Evolutionary conservation across 2,797 vertebrate species (phyloP).

Genomic region (Pogonophryne albipinna): DNA sequence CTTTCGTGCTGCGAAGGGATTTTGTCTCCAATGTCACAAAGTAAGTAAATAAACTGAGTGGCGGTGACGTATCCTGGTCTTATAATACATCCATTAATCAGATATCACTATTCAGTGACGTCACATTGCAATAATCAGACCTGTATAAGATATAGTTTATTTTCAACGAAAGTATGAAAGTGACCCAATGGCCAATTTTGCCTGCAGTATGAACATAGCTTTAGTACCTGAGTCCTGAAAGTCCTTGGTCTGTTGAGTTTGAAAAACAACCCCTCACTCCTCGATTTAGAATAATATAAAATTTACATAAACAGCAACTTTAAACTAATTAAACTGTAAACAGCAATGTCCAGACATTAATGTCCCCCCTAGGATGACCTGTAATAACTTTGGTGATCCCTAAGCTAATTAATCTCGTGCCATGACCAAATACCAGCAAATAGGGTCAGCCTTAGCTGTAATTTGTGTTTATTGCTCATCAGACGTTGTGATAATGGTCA

Average conservation of each 20-base stretch:
- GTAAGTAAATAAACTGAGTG: too few relatives aligned
- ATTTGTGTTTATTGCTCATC: background rate
- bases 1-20: too few relatives aligned
- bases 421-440: constrained; percentile 6
- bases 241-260: background rate
- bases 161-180: too few relatives aligned
- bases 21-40: too few relatives aligned
- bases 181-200: too few relatives aligned
- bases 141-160: too few relatives aligned
- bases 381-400: constrained; percentile 18
- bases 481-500: constrained; percentile 8
- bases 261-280: background rate
- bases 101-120: too few relatives aligned
- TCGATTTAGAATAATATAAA: constrained; percentile 1
- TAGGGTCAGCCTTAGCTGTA: background rate
- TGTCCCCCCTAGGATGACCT: constrained; percentile 5
- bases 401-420: background rate
- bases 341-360: constrained; percentile 23
- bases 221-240: background rate
- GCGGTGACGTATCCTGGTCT: too few relatives aligned
- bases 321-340: constrained; percentile 21
- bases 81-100: too few relatives aligned
- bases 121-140: too few relatives aligned
- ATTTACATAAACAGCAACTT: constrained; percentile 12
- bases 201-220: too few relatives aligned